A percentile compares a stretch with the other conserved stretches of the same genome.
These are phyloP conservation scores for Sebastes miniatus DNA, from an alignment of 2,797 vertebrate genomes.

Conservation along the genomic window DNA sequence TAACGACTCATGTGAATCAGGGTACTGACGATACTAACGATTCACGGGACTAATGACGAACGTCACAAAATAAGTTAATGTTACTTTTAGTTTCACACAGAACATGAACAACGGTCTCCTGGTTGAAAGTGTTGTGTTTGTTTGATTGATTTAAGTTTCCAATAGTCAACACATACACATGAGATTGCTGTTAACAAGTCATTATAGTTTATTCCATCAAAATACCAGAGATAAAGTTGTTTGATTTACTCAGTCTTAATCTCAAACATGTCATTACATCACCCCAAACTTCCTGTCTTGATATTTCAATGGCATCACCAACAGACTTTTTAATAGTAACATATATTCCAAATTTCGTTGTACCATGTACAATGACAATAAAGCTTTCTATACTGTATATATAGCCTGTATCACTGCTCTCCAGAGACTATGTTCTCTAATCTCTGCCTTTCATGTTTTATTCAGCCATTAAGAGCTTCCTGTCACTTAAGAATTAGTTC, in stretches of 20 bases:
- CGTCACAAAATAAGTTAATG: no score
- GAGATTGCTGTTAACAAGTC: not conserved
- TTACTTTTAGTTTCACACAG: no score
- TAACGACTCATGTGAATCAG: no score
- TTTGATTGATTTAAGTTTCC: not conserved
- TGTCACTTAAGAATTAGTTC: not conserved
- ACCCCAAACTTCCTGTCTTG: not conserved
- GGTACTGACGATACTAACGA: no score
- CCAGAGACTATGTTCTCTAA: not conserved
- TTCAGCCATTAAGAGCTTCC: constrained; percentile 4
- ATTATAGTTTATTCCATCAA: not conserved
- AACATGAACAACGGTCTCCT: no score
- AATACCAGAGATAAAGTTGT: not conserved
- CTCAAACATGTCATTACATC: not conserved
- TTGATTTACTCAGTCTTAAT: not conserved
- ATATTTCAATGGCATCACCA: not conserved
- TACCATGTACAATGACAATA: no score
- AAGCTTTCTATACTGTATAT: not conserved
- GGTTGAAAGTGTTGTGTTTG: no score
- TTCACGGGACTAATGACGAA: no score
- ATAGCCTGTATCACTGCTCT: not conserved
- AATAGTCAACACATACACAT: not conserved
- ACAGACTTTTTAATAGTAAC: not conserved
- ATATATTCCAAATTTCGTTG: not conserved
- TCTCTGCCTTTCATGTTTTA: constrained; percentile 10